Evolutionary conservation across 1,140 invertebrate genomes (phyloP).

Genomic region (Temnothorax nylanderi): DNA sequence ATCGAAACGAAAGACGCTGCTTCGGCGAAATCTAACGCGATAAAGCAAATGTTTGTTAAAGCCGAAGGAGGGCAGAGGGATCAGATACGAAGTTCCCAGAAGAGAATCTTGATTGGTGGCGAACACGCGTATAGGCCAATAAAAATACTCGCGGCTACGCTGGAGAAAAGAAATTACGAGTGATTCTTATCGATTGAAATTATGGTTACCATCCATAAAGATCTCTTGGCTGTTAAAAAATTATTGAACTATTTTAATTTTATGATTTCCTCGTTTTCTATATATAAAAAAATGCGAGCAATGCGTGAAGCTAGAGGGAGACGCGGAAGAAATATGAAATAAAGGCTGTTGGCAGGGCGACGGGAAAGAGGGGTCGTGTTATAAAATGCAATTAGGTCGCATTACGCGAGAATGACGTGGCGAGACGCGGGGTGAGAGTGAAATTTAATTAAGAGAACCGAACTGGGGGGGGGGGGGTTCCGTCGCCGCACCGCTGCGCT

Average conservation of each 20-base stretch:
- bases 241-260: neutral
- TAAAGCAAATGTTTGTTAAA: constrained; percentile 69
- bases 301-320: neutral
- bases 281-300: neutral
- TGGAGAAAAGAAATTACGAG: neutral
- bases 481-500: neutral
- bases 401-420: constrained; percentile 60
- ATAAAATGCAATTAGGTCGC: constrained; percentile 69
- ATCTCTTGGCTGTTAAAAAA: neutral
- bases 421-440: constrained; percentile 41
- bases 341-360: neutral
- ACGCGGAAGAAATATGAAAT: constrained; percentile 10
- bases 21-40: constrained; percentile 66
- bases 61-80: constrained; percentile 18
- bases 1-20: constrained; percentile 37
- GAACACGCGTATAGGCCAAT: neutral
- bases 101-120: constrained; percentile 14
- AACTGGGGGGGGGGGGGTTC: constrained; percentile 62
- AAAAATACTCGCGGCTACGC: constrained; percentile 30
- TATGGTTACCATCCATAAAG: neutral
- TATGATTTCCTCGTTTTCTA: neutral
- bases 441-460: constrained; percentile 69
- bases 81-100: constrained; percentile 65
- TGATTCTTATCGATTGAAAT: neutral
- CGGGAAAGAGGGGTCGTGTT: constrained; percentile 11